A percentile compares a stretch with the other conserved stretches of the same genome.
These are phyloP conservation scores for Orycteropus afer DNA, from an alignment of 2,113 vertebrate species.

Conservation along the genomic window DNA sequence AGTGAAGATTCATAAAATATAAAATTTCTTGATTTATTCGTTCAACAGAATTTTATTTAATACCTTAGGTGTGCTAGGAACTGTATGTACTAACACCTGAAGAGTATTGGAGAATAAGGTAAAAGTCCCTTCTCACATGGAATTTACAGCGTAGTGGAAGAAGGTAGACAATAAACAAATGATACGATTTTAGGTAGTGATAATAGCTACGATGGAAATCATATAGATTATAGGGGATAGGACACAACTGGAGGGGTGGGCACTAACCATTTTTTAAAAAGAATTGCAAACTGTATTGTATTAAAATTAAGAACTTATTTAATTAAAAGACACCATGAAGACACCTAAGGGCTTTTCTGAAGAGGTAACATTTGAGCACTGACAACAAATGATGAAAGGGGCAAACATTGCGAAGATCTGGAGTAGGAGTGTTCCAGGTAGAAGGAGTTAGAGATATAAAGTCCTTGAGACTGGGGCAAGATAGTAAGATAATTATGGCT, in stretches of 20 bases:
- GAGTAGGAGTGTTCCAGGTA: neutral
- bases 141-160: too few species aligned
- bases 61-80: neutral
- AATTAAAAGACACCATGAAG: too few species aligned
- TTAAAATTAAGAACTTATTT: conserved; percentile 28
- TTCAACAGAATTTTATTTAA: neutral
- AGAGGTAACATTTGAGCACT: neutral
- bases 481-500: neutral
- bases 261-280: neutral
- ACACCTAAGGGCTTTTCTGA: too few species aligned
- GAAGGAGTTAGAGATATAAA: neutral
- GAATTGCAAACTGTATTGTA: neutral
- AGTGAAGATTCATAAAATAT: conserved; percentile 31
- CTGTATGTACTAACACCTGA: neutral
- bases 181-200: neutral
- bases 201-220: neutral
- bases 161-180: neutral
- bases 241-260: neutral
- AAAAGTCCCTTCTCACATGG: neutral
- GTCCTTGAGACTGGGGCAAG: neutral
- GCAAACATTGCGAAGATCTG: neutral
- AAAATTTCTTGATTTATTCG: conserved; percentile 8
- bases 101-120: neutral
- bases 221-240: neutral
- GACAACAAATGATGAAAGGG: neutral